A percentile compares a stretch with the other conserved stretches of the same genome.
phyloP scores from a whole-genome alignment of 2,888 invertebrate species.

The Euplagia quadripunctaria region DNA sequence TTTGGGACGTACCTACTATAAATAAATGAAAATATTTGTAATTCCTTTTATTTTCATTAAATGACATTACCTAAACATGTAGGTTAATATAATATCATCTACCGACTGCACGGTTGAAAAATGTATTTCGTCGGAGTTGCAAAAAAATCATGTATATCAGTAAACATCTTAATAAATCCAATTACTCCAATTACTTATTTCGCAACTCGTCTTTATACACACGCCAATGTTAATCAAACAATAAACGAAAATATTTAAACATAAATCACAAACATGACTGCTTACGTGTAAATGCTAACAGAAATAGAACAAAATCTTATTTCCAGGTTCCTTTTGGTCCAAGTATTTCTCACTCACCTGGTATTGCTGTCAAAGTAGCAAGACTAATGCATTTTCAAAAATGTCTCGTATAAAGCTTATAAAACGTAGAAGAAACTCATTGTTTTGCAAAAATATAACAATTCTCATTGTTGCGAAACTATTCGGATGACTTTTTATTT shows the following conservation, averaged over 20 bases:
- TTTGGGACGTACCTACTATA: no score
- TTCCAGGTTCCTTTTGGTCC: neutral
- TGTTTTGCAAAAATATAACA: slow-evolving; percentile 54
- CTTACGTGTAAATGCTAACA: neutral
- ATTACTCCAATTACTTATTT: no score
- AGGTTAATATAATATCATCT: no score
- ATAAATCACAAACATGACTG: neutral
- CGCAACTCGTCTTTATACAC: neutral
- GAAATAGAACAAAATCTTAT: neutral
- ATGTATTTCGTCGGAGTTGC: no score
- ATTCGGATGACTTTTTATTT: slow-evolving; percentile 41
- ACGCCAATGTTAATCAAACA: neutral
- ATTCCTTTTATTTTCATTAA: no score
- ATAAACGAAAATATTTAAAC: neutral
- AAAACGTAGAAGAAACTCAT: slow-evolving; percentile 55
- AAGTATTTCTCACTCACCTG: slow-evolving; percentile 34
- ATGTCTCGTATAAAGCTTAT: slow-evolving; percentile 51
- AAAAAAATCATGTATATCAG: no score
- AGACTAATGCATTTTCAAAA: slow-evolving; percentile 52
- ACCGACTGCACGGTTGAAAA: no score
- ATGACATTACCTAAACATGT: no score
- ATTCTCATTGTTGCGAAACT: slow-evolving; percentile 68
- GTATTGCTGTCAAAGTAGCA: slow-evolving; percentile 29
- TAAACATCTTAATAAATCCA: neutral
- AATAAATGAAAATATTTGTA: no score